These are phyloP conservation scores for Pollenia labialis DNA, from an alignment of 2,888 invertebrate species.

Conservation along the genomic window DNA sequence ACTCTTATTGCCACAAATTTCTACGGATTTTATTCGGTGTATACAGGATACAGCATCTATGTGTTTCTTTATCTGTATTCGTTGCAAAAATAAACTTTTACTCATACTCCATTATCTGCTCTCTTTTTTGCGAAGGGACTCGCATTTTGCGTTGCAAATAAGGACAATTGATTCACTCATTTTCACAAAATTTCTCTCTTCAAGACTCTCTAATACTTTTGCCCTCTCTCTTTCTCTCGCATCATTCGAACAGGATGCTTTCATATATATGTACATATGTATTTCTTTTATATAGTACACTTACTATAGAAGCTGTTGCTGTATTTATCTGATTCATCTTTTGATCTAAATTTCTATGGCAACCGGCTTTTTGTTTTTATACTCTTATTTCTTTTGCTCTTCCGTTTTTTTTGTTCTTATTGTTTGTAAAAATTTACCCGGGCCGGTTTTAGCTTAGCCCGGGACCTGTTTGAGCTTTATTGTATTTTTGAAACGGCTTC, in stretches of 20 bases:
- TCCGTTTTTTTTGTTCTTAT: constrained; percentile 29
- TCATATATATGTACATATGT: constrained; percentile 1
- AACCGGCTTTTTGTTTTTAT: constrained; percentile 65
- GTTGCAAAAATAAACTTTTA: constrained; percentile 46
- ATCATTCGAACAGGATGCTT: constrained; percentile 26
- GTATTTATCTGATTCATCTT: constrained; percentile 63
- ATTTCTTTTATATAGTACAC: background rate
- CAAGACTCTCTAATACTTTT: background rate
- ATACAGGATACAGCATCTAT: constrained; percentile 34
- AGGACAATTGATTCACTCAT: background rate
- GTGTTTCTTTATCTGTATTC: constrained; percentile 11
- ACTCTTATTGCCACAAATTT: background rate
- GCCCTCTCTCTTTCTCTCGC: constrained; percentile 40
- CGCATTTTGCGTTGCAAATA: constrained; percentile 1
- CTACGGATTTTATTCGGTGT: background rate
- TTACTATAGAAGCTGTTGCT: constrained; percentile 67
- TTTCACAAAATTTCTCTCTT: background rate
- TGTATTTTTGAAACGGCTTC: constrained; percentile 71
- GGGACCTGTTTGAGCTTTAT: constrained; percentile 74
- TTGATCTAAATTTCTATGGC: constrained; percentile 69
- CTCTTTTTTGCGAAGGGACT: constrained; percentile 10
- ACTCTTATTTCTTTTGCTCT: constrained; percentile 2
- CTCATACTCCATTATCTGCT: constrained; percentile 34
- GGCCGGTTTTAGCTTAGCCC: constrained; percentile 72
- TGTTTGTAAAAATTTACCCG: constrained; percentile 61